phyloP scores from a whole-genome alignment of 2,888 invertebrate species.

The Epinotia brunnichana region DNA sequence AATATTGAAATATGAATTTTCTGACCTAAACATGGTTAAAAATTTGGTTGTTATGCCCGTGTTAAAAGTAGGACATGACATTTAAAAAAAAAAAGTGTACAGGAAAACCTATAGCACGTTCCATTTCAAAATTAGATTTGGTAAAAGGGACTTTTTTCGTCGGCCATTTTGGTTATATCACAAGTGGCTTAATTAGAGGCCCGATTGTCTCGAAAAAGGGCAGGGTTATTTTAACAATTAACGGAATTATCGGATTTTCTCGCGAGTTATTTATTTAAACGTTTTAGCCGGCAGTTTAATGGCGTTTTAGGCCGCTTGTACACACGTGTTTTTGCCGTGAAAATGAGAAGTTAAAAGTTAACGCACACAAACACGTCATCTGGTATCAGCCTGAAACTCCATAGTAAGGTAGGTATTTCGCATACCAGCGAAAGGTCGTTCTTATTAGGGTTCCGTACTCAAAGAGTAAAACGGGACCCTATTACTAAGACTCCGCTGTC shows the following conservation, averaged over 20 bases:
- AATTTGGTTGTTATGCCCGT: no score
- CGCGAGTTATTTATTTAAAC: conserved; percentile 44
- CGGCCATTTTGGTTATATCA: conserved; percentile 51
- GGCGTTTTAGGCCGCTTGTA: background rate
- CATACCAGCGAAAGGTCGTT: no score
- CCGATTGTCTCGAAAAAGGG: conserved; percentile 50
- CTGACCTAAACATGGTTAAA: no score
- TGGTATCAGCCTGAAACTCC: no score
- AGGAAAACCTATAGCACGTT: conserved; percentile 27
- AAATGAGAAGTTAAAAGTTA: no score
- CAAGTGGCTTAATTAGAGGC: conserved; percentile 46
- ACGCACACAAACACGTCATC: no score
- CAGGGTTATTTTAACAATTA: conserved; percentile 54
- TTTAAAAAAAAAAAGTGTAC: background rate
- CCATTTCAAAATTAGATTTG: conserved; percentile 46
- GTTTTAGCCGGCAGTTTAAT: conserved; percentile 25
- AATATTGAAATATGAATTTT: no score
- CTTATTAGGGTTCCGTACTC: no score
- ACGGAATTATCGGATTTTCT: conserved; percentile 52
- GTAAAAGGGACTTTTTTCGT: conserved; percentile 40
- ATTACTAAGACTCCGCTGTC: no score
- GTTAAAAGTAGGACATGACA: no score
- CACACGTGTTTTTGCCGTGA: background rate
- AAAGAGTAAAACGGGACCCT: no score
- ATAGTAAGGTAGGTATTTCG: no score